These are phyloP conservation scores for Thymallus thymallus DNA, from an alignment of 2,113 vertebrate species.

Conservation along the genomic window DNA sequence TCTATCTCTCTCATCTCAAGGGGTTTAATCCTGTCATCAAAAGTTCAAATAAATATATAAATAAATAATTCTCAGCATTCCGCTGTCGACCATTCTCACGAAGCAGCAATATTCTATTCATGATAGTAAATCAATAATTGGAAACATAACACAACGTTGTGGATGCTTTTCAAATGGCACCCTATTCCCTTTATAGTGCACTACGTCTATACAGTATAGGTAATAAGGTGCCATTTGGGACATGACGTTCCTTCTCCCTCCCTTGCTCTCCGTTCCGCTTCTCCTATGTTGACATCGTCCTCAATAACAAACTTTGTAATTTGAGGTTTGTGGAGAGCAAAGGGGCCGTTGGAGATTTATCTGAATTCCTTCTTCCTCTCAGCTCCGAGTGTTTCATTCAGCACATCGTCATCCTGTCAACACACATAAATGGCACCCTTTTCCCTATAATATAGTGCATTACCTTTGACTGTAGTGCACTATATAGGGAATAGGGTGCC, in stretches of 20 bases:
- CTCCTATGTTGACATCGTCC: slow-evolving; percentile 13
- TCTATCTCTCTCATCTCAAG: background rate
- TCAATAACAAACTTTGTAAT: slow-evolving; percentile 46
- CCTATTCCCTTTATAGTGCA: no score
- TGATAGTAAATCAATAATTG: slow-evolving; percentile 57
- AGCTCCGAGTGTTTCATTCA: slow-evolving; percentile 23
- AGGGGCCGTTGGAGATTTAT: slow-evolving; percentile 39
- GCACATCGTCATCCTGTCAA: slow-evolving; percentile 35
- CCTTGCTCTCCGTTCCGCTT: background rate
- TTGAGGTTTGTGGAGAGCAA: slow-evolving; percentile 45
- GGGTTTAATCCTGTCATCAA: background rate
- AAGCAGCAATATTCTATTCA: slow-evolving; percentile 37
- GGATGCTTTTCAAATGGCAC: no score
- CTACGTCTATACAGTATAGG: no score
- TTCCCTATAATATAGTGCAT: slow-evolving; percentile 17
- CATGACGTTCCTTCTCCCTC: slow-evolving; percentile 7
- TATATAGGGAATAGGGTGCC: background rate
- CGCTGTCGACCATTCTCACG: slow-evolving; percentile 39
- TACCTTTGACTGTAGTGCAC: background rate
- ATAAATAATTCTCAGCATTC: slow-evolving; percentile 36
- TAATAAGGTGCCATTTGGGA: no score
- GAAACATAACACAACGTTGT: slow-evolving; percentile 34
- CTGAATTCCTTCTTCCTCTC: slow-evolving; percentile 34
- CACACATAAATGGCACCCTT: background rate
- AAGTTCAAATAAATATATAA: background rate